These are phyloP conservation scores for Elegia similella DNA, from an alignment of 2,888 invertebrate species.

Conservation along the genomic window DNA sequence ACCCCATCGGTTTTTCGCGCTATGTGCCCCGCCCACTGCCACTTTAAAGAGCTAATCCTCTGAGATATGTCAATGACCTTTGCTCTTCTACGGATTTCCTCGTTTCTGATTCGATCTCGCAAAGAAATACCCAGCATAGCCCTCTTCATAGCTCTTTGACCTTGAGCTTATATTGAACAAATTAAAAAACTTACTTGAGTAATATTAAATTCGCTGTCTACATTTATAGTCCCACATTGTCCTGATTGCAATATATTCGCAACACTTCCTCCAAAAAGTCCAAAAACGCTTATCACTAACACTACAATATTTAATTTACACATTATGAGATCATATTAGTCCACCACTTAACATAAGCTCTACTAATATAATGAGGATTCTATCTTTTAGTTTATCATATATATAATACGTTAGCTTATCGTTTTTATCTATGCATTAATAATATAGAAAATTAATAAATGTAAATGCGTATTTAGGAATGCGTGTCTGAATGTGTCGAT, in stretches of 20 bases:
- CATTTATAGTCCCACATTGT: conserved; percentile 40
- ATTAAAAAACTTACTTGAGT: conserved; percentile 4
- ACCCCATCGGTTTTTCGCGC: too few species aligned
- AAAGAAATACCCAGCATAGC: too few species aligned
- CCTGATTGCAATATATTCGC: conserved; percentile 55
- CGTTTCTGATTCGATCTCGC: too few species aligned
- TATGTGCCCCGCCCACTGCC: too few species aligned
- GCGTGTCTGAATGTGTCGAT: not conserved
- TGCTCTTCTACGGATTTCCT: too few species aligned
- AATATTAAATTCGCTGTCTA: conserved; percentile 1
- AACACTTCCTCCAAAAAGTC: conserved; percentile 45
- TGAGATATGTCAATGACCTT: too few species aligned
- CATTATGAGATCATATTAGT: conserved; percentile 58
- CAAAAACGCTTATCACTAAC: conserved; percentile 47
- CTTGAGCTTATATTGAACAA: too few species aligned
- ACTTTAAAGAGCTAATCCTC: too few species aligned
- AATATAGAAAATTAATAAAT: not conserved
- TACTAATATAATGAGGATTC: conserved; percentile 45
- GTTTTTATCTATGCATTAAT: conserved; percentile 17
- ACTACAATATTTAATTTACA: conserved; percentile 33
- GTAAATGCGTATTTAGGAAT: not conserved
- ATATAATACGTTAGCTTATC: conserved; percentile 54
- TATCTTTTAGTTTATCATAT: conserved; percentile 45
- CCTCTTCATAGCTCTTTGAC: too few species aligned
- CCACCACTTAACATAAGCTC: conserved; percentile 41